Percentiles rank a stretch among this genome's conserved stretches.
Evolutionary conservation across 2,113 vertebrate species (phyloP).

Genomic region (Poeciliopsis prolifica): DNA sequence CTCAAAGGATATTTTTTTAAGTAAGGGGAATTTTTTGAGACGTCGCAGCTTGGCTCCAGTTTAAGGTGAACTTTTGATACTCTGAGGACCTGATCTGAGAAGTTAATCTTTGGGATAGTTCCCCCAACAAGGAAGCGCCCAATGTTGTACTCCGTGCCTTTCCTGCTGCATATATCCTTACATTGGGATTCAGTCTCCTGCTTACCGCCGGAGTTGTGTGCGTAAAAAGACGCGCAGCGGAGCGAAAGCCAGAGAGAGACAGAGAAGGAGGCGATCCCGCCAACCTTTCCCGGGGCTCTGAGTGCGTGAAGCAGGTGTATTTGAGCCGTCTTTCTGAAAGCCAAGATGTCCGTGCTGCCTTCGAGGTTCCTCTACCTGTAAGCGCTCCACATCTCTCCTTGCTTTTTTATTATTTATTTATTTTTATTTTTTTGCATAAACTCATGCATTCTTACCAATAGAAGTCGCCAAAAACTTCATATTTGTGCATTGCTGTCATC

Average conservation of each 20-base stretch:
- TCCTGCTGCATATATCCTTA: slow-evolving; percentile 67
- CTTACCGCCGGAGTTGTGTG: slow-evolving; percentile 71
- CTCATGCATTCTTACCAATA: slow-evolving; percentile 81
- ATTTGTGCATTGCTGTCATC: slow-evolving; percentile 56
- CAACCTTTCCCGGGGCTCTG: slow-evolving; percentile 70
- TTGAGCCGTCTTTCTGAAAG: slow-evolving; percentile 78
- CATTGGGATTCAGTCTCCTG: slow-evolving; percentile 72
- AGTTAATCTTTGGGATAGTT: slow-evolving; percentile 58
- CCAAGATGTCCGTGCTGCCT: slow-evolving; percentile 83
- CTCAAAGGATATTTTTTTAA: slow-evolving; percentile 58
- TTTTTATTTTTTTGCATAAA: slow-evolving; percentile 27
- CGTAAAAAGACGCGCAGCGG: slow-evolving; percentile 74
- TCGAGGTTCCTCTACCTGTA: slow-evolving; percentile 86
- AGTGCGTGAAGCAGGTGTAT: slow-evolving; percentile 84
- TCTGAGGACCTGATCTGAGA: slow-evolving; percentile 43
- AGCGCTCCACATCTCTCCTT: slow-evolving; percentile 66
- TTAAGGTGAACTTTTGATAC: slow-evolving; percentile 47
- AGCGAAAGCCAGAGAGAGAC: slow-evolving; percentile 27
- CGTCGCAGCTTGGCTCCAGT: slow-evolving; percentile 53
- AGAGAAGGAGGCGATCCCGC: slow-evolving; percentile 54
- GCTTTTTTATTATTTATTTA: no score
- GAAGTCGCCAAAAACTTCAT: slow-evolving; percentile 82
- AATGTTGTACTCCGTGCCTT: slow-evolving; percentile 78
- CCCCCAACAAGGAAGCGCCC: slow-evolving; percentile 76
- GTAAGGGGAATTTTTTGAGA: slow-evolving; percentile 17